A percentile compares a stretch with the other conserved stretches of the same genome.
phyloP scores from a whole-genome alignment of 2,113 vertebrate genomes.

The Corythornis vintsioides region DNA sequence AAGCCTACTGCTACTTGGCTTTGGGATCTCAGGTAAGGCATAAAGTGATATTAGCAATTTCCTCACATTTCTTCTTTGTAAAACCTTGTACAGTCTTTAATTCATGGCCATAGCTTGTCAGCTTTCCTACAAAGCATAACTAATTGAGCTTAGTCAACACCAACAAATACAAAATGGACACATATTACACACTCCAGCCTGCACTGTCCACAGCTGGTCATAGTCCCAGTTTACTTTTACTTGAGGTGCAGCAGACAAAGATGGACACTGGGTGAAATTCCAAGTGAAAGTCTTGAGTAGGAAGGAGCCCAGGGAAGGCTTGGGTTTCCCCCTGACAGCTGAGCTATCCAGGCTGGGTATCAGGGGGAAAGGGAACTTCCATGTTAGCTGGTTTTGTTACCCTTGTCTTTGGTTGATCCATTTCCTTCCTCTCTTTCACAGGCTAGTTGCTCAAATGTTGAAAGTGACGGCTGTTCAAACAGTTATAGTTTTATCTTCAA shows the following conservation, averaged over 20 bases:
- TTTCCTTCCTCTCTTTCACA: not conserved
- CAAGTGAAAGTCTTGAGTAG: not conserved
- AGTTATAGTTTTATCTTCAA: not conserved
- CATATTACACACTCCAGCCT: not conserved
- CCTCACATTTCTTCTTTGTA: not conserved
- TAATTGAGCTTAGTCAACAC: not conserved
- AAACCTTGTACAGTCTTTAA: not conserved
- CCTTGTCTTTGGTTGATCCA: not conserved
- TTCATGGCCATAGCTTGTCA: not conserved
- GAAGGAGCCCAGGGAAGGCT: accelerated
- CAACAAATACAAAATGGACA: not conserved
- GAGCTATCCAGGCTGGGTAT: not conserved
- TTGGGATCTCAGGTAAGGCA: not conserved
- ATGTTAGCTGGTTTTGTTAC: not conserved
- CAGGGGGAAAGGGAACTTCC: not conserved
- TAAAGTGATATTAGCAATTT: not conserved
- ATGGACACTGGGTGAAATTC: not conserved
- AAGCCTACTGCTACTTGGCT: not conserved
- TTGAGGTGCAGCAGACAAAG: not conserved
- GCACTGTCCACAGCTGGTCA: not conserved
- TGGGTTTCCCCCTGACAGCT: not conserved
- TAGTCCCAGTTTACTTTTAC: not conserved
- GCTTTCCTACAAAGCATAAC: not conserved
- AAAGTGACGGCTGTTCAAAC: not conserved
- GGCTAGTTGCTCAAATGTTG: not conserved